Evolutionary conservation across 2,888 invertebrate species (phyloP), one percentile per base, ranked within the genome.

Genomic region (Diabrotica balteata): DNA sequence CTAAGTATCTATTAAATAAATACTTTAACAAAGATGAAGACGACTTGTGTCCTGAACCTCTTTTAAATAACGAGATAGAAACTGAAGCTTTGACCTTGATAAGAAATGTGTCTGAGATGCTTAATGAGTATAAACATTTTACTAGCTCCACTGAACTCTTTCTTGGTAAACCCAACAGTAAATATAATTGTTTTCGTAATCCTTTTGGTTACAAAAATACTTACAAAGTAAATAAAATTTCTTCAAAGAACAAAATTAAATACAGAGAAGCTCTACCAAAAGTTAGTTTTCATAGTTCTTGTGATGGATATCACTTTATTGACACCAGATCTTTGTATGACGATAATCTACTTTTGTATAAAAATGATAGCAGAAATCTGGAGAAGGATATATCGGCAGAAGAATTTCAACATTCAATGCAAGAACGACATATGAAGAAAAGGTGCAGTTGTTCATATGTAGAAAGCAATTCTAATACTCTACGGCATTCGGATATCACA

Each of bases 361-460:
- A 68, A 45, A 72, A 66, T 9, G 67, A 70, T 17, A 69, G 71
- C 51, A 66, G 51, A 8, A 63, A 69, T 7, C 50, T 71, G 7
- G 65, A 67, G 32, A 67, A 64, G 7, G 62, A 69, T 46, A 32
- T 66, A 43, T 71, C 72, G 1, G 52, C 55, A 7, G 70, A 69
- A 45, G 70, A 70, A 7, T 61, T 65, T 10, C 0, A 46, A 32
- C 55, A 55, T n/a, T 50, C 66, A 7, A 10, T 68, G 8, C 59
- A 70, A 7, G 69, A 70, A 50, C 55, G 65, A 2, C 68, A 55
- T 11, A 54, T 70, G 4, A 60, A 64, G 49, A 70, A 69, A 54
- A 22, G 68, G 49, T 66, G 63, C 49, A 63, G 68, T 50, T 46
- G 10, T 62, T 54, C 42, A 49, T 59, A 51, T 50, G 47, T 70